These are phyloP conservation scores for Semnornis frantzii DNA, from an alignment of 2,113 vertebrate species.

Conservation along the genomic window DNA sequence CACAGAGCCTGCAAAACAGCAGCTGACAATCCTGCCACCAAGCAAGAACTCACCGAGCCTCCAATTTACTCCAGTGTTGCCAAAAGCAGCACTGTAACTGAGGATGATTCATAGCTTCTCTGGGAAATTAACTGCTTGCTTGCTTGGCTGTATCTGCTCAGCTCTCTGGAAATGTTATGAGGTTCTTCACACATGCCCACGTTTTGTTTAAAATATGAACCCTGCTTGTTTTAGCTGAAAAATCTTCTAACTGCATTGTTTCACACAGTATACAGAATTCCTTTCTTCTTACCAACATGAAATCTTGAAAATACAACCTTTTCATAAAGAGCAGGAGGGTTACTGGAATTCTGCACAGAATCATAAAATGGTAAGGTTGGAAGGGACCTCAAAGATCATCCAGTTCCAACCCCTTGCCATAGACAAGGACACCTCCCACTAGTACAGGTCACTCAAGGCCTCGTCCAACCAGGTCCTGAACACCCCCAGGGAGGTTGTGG, in stretches of 20 bases:
- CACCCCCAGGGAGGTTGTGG: no score
- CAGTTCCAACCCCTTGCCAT: no score
- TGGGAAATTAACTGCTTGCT: not conserved
- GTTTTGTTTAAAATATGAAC: not conserved
- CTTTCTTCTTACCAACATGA: not conserved
- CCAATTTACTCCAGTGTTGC: not conserved
- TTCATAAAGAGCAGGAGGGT: not conserved
- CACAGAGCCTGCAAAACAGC: not conserved
- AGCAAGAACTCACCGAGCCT: not conserved
- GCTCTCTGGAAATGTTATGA: not conserved
- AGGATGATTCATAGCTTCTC: not conserved
- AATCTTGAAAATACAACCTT: not conserved
- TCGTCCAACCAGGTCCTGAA: no score
- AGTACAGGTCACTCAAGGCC: no score
- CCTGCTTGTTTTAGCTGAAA: not conserved
- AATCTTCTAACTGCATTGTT: not conserved
- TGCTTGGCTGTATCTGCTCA: not conserved
- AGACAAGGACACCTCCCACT: no score
- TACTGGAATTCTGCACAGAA: not conserved
- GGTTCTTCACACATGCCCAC: fast-evolving
- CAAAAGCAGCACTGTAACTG: no score
- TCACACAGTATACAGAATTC: not conserved
- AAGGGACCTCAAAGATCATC: no score
- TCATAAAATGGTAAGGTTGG: no score
- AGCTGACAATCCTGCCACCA: not conserved